Base-by-base conservation (phyloP, 2,113 vertebrate genomes). In the Buteo buteo region DNA sequence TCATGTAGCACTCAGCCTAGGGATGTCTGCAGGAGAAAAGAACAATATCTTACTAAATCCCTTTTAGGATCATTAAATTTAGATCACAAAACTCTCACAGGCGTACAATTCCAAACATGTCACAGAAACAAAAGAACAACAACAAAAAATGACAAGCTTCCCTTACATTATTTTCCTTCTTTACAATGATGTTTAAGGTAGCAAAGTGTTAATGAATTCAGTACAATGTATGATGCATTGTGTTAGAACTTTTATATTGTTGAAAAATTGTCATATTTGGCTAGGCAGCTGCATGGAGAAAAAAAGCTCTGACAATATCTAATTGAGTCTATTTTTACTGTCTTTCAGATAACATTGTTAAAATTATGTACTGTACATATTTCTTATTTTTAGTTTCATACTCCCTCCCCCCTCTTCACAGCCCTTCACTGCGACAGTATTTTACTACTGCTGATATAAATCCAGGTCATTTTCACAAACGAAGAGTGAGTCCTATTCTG, bases 261-360 rank as follows among this genome's bases (percentile, higher is more conserved):
- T 97, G 97, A 98, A 97, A 98, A 98, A 98, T 97, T 98, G 98
- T 98, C 98, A 98, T 98, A 98, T 98, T 98, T 97, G 98, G 97
- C 96, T 98, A 98, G 96, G 98, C 98, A 98, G 98, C 98, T 98
- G 98, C 96, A 98, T 67, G 93, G 96, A 98, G 98, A 96, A 96
- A 98, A 96, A 97, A 98, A 98, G 97, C 97, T 97, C 98, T 98
- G 97, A 98, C 98, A 98, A 98, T 98, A 96, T 98, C 95, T 98
- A 98, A 98, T 98, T 98, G 98, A 98, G 98, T 97, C 98, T 98
- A 98, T 98, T 98, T 98, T 98, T 98, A 95, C 97, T 95, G 94
- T 96, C 93, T 98, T 97, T 98, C 94, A 97, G 94, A 98, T 67
- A 50, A 95, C 95, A 97, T 98, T 98, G 97, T 98, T 98, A 98